Base-by-base conservation (phyloP, 2,888 invertebrate genomes). In the Campoletis raptor region DNA sequence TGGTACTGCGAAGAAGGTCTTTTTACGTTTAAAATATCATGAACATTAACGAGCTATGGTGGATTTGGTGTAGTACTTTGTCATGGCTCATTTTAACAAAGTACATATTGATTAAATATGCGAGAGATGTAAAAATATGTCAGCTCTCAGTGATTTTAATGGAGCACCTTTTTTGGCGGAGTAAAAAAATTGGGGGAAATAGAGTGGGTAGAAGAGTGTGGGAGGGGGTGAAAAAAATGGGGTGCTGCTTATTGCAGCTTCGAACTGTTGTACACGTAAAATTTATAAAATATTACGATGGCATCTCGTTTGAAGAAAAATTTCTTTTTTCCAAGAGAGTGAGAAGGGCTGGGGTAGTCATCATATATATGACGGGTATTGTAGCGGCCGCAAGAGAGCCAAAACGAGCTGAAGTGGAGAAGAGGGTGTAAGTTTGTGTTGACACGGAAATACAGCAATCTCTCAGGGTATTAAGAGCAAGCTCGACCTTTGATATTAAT, bases 401-500 rank as follows among this genome's bases (percentile, higher is more conserved):
- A 24, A 18, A 37, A 64, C 36, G 21, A 21, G 64, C 24, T 21
- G 76, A 36, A 80, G 73, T 12, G 61, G 66, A 48, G 78, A 40
- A 76, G 83, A 70, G 80, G 82, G 85, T 76, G 76, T 54, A 73
- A 54, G 82, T 69, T 89, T 86, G 67, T 48, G 89, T 90, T 92
- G 91, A 92, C 91, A 91, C 91, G 91, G 92, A 92, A 92, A 91
- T 91, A 89, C 91, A 90, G 89, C 91, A 90, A 93, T 93, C 92
- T 93, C 91, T 92, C 91, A 90, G 90, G 90, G 91, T 92, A 93
- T 92, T 93, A 93, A 92, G 92, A 92, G 91, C 90, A 89, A 88
- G 87, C 89, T 88, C 90, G 91, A 92, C 91, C 92, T 92, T 92
- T 92, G 89, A 91, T 91, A 93, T 93, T 93, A 93, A 93, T 93